Evolutionary conservation across 2,888 invertebrate genomes (phyloP), one percentile per base, ranked within the genome.

Genomic region (Cheilosia scutellata): DNA sequence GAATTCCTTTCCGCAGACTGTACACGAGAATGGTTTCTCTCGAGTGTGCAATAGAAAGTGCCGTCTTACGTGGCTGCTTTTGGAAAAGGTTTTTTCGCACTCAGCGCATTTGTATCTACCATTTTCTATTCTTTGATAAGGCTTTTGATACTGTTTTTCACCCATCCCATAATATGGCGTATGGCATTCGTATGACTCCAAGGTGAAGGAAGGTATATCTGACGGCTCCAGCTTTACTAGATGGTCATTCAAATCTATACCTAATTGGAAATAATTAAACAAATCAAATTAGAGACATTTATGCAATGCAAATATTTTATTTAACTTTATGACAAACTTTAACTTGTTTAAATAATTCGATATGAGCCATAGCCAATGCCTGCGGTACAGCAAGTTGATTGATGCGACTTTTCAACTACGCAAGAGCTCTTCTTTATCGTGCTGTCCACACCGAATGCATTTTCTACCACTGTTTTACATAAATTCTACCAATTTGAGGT

Each of bases 41-140:
- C 60, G 71, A 7, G 71, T 71, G 27, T 70, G 70, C 11, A 57
- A 57, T 13, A 70, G 11, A 44, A 70, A 70, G 44, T 70, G 70
- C 25, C 70, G 29, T 47, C 44, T 37, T 4, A 57, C 70, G 57
- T 70, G 70, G 25, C 57, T 57, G 7, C 57, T 47, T 13, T 55
- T 55, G 11, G 55, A 57, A n/a, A 70, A 70, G 0, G 57, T 47
- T 47, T 70, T 70, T 5, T 60, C 58, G 58, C 71, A 71, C 29
- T 58, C 37, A 29, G 49, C 60, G 37, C 71, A 47, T 47, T 47
- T n/a, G 16, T 16, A 47, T 47, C 44, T n/a, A 5, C 44, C 44
- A 16, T 47, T 47, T n/a, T n/a, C 16, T 6, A 47, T 5, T 7
- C 16, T 16, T 3, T 6, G 5, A 20, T 47, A 47, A 47, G 16